Evolutionary conservation across 2,113 vertebrate genomes (phyloP).

Genomic region (Oreochromis aureus): DNA sequence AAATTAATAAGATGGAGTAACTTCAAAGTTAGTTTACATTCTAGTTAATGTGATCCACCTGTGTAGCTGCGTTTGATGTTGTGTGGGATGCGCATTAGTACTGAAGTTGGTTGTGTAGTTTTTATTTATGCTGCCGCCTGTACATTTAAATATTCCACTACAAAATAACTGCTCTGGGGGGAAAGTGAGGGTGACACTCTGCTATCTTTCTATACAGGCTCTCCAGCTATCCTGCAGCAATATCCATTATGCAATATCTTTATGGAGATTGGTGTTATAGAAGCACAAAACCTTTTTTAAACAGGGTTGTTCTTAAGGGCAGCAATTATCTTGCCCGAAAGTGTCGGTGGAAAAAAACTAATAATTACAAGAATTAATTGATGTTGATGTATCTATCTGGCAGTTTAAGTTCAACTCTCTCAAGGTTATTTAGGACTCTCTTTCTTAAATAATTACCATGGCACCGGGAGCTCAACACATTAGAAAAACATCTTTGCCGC

Average conservation of each 20-base stretch:
- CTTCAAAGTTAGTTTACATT: neutral
- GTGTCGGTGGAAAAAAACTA: neutral
- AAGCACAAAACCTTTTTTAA: conserved; percentile 10
- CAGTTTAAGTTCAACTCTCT: conserved; percentile 8
- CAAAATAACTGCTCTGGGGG: neutral
- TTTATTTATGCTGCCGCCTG: neutral
- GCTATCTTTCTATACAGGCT: neutral
- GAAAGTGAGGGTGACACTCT: neutral
- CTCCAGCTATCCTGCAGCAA: neutral
- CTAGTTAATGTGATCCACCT: neutral
- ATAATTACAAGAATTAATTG: conserved; percentile 34
- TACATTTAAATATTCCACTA: neutral
- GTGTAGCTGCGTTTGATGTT: neutral
- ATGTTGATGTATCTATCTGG: neutral
- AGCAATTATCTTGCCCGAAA: conserved; percentile 1
- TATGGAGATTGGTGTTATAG: neutral
- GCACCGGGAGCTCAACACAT: neutral
- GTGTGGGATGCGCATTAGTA: neutral
- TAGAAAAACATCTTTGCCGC: neutral
- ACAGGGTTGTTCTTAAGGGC: conserved; percentile 7
- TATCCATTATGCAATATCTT: conserved; percentile 26
- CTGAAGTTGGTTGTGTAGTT: neutral
- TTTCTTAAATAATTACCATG: neutral
- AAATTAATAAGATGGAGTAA: neutral
- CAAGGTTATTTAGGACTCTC: neutral